Base-by-base conservation (phyloP, 1,140 invertebrate genomes). In the Lutraria rhynchaena region DNA sequence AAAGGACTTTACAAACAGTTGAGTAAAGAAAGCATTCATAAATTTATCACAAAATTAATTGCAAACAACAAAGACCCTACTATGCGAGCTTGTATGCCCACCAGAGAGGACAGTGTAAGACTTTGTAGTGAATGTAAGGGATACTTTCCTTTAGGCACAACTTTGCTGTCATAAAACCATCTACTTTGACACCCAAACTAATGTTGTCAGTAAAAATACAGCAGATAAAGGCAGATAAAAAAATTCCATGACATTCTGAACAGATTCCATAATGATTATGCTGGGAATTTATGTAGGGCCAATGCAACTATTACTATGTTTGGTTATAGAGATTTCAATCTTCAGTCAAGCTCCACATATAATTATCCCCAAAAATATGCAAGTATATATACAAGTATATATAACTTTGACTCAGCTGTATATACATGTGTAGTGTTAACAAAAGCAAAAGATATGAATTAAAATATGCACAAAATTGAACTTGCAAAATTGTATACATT, bases 201-300 rank as follows among this genome's bases (percentile, higher is more conserved):
- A n/a, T 53, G 51, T 53, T 53, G 51, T 53, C 51, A 53, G 19
- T 24, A 53, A 53, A 17, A 53, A 53, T 53, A 22, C 51, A 53
- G 51, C 51, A 53, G 17, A 53, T 53, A 53, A 53, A 53, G 51
- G 19, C 5, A n/a, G 51, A 53, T 53, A 53, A 53, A 53, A 3
- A 53, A n/a, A n/a, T n/a, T n/a, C n/a, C n/a, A n/a, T n/a, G n/a
- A n/a, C n/a, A n/a, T n/a, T n/a, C n/a, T n/a, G 24, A n/a, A 17
- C 51, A 53, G 19, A 17, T 53, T 5, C 24, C 24, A 11, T 5
- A 22, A 53, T 53, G 51, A 53, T 24, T 53, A 9, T 53, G 51
- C 24, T 17, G 51, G 51, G 24, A 53, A 53, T n/a, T 7, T 53
- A 17, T 53, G 51, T 24, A 53, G 51, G 19, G 24, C 51, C 5